A percentile compares a stretch with the other conserved stretches of the same genome.
These are phyloP conservation scores for Xylocopa sonorina DNA, from an alignment of 1,140 invertebrate species.

Conservation along the genomic window DNA sequence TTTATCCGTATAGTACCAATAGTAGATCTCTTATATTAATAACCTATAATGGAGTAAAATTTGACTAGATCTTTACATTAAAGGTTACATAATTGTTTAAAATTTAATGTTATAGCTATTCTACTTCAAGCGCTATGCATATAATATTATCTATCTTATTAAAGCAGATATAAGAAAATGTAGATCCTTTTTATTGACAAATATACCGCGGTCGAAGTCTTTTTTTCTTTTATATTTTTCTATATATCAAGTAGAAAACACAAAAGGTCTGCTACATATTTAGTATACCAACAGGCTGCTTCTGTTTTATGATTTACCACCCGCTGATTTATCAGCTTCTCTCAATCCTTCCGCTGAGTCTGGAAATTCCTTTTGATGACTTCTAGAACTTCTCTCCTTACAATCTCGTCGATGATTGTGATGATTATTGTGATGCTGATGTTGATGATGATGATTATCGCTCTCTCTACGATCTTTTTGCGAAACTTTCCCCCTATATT, in stretches of 20 bases:
- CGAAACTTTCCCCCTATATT: conserved; percentile 73
- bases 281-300: neutral
- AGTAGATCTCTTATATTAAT: conserved; percentile 22
- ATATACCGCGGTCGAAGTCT: conserved; percentile 47
- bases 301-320: conserved; percentile 57
- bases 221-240: neutral
- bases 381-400: conserved; percentile 72
- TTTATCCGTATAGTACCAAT: conserved; percentile 48
- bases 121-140: conserved; percentile 50
- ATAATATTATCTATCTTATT: conserved; percentile 41
- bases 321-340: conserved; percentile 60
- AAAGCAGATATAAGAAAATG: conserved; percentile 59
- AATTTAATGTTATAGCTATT: conserved; percentile 38
- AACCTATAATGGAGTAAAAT: conserved; percentile 54
- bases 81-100: conserved; percentile 49
- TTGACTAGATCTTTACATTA: conserved; percentile 59
- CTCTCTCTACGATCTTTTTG: conserved; percentile 73
- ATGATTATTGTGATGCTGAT: conserved; percentile 1
- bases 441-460: conserved; percentile 66
- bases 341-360: conserved; percentile 66
- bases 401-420: conserved; percentile 72
- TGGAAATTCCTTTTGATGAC: conserved; percentile 64
- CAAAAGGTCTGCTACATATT: conserved; percentile 9
- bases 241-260: conserved; percentile 24
- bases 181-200: conserved; percentile 49